Evolutionary conservation across 2,888 invertebrate species (phyloP).

Genomic region (Trypoxylon attenuatum): DNA sequence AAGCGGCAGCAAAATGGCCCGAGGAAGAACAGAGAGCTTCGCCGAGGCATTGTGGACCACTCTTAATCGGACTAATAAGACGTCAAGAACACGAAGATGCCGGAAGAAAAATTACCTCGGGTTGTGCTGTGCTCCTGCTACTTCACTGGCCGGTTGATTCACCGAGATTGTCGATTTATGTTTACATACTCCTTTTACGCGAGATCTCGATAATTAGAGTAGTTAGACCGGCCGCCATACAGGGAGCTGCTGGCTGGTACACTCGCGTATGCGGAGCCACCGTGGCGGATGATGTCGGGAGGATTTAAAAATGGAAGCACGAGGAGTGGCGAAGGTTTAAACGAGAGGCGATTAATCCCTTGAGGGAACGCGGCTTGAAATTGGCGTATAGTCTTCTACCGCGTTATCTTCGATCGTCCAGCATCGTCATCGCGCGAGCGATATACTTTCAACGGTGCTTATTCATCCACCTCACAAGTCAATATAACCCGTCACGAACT

Average conservation of each 20-base stretch:
- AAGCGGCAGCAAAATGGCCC: too few species aligned
- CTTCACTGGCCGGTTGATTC: conserved; percentile 44
- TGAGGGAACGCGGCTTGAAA: conserved; percentile 50
- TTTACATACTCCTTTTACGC: conserved; percentile 58
- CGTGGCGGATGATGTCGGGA: conserved; percentile 36
- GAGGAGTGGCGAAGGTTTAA: conserved; percentile 55
- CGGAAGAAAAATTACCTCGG: conserved; percentile 49
- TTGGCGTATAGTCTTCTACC: conserved; percentile 56
- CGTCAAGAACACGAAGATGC: conserved; percentile 38
- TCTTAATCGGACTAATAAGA: conserved; percentile 53
- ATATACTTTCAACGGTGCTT: conserved; percentile 52
- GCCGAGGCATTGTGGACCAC: neutral
- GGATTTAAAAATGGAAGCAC: conserved; percentile 55
- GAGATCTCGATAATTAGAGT: conserved; percentile 58
- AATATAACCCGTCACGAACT: conserved; percentile 34
- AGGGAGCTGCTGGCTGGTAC: neutral
- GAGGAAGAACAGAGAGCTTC: too few species aligned
- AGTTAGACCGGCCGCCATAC: conserved; percentile 30
- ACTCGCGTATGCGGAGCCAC: conserved; percentile 19
- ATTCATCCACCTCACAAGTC: conserved; percentile 51
- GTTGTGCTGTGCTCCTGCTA: too few species aligned
- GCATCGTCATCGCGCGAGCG: conserved; percentile 51
- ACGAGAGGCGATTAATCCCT: conserved; percentile 57
- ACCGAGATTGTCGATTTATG: conserved; percentile 57
- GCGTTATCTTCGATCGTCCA: conserved; percentile 56